Base-by-base conservation (phyloP, 2,888 invertebrate species). In the Tenthredo distinguenda region DNA sequence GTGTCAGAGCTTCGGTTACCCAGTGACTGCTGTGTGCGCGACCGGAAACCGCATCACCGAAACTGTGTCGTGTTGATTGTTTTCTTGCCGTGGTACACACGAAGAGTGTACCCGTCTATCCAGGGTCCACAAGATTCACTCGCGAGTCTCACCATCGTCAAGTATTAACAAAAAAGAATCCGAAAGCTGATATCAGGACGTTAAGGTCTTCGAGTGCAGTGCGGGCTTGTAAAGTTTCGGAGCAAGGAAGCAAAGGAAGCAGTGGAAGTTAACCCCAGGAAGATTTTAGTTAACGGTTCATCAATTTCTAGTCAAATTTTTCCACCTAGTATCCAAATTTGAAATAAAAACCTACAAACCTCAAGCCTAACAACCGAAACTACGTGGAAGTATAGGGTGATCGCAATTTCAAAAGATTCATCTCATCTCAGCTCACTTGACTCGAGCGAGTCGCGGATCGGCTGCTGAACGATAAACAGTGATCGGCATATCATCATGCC, bases 21-120 rank as follows among this genome's bases (percentile, higher is more conserved):
- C 81, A 40, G 81, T 58, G 62, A 81, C 58, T 81, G 58, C 81
- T 81, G 81, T 62, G 81, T 81, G 58, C 81, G 62, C 62, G 81
- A 81, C 21, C 81, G 77, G 50, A 77, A 50, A 77, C 77, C 77
- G 77, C 50, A 50, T 77, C 50, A 40, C n/a, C 81, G 37, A 62
- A 62, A 21, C 81, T 62, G 81, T 37, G 81, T 62, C 58, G 81
- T 81, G 58, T 81, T 58, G 81, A 81, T 81, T 81, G 81, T 81
- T 81, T 81, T 62, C 81, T 37, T 81, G 10, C 21, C 81, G 40
- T 40, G 58, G 58, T 62, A 40, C 81, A 58, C 21, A 62, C 58
- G 26, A 4, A 40, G 21, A 62, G 37, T 81, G 81, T 62, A 40
- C 62, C 58, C 40, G 40, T 40, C 40, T 40, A 40, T 62, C 21